A percentile compares a stretch with the other conserved stretches of the same genome.
Evolutionary conservation across 92 coral and sea anemone species (phyloP).

Genomic region (Hydrozoanthus gracilis): DNA sequence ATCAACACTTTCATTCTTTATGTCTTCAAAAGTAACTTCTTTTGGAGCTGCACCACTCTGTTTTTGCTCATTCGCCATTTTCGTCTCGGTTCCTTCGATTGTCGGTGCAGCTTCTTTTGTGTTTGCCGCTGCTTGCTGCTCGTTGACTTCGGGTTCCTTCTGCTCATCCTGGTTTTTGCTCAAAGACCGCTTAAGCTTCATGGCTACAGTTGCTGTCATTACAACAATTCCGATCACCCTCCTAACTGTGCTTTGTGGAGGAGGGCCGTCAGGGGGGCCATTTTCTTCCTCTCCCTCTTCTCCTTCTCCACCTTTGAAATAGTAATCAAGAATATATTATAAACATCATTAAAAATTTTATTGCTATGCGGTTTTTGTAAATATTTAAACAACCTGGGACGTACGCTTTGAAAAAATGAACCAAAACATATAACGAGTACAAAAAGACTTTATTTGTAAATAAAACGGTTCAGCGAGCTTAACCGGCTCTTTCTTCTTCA

Average conservation of each 20-base stretch:
- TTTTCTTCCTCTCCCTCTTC: conserved; percentile 34
- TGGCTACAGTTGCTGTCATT: conserved; percentile 64
- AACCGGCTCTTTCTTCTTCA: too few relatives aligned
- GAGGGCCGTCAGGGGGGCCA: conserved; percentile 52
- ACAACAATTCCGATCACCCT: conserved; percentile 77
- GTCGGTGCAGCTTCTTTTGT: neutral
- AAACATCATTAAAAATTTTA: neutral
- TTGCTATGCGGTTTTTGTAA: neutral
- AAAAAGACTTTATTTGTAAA: neutral
- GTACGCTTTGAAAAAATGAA: neutral
- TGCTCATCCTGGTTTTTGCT: conserved; percentile 51
- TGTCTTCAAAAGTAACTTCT: conserved; percentile 13
- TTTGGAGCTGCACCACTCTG: neutral
- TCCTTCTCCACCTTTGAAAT: conserved; percentile 62
- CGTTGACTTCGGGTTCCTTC: conserved; percentile 3
- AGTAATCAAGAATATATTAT: neutral
- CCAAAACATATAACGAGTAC: neutral
- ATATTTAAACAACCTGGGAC: neutral
- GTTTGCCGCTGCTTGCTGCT: conserved; percentile 14
- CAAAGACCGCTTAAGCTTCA: conserved; percentile 65
- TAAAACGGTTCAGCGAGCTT: too few relatives aligned
- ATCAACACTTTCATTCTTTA: conserved; percentile 26
- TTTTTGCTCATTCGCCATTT: neutral
- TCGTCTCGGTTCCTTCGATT: neutral
- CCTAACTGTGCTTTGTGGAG: conserved; percentile 59